Evolutionary conservation across 2,797 vertebrate species (phyloP), one percentile per base, ranked within the genome.

Genomic region (Rallus crepitans): DNA sequence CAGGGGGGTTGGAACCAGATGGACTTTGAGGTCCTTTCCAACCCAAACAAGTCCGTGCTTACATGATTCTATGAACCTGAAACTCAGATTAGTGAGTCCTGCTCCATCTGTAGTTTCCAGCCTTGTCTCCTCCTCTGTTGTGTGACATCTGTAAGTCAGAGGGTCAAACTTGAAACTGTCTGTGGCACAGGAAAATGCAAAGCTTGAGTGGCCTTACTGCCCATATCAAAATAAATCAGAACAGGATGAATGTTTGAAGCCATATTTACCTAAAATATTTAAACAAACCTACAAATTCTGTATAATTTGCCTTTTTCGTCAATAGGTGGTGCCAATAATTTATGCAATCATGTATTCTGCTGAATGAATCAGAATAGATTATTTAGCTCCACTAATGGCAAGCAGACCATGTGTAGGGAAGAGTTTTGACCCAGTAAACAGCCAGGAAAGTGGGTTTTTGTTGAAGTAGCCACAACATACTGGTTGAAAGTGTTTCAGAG

Each of bases 281-380:
- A n/a, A 81, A 24, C 24, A 12, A 60, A 60, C 28, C 42, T 6
- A 3, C 28, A 72, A 77, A 73, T 70, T 31, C 66, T 39, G 33
- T 59, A 76, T 73, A 76, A 93, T 96, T 96, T 82, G 33, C 39
- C 48, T 80, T 91, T 89, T 63, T 77, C 69, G 3, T 95, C 96
- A 96, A 97, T 94, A 97, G 94, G 91, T 97, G 95, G 93, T 90
- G 94, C 95, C 91, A 96, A 93, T 95, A 94, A 96, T 96, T 94
- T 91, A 93, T 88, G 39, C 87, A 94, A 94, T 88, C 64, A 13
- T 60, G 70, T 73, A 48, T 92, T 88, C 57, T 79, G 48, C 77
- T 70, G 82, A 50, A 88, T 72, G 57, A 30, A 63, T 81, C 7
- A 15, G 70, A 89, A 45, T 1, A 64, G 66, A 42, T 59, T 6